Conservation (phyloP, 2,113 vertebrate genomes). For the Pelusios castaneus region DNA sequence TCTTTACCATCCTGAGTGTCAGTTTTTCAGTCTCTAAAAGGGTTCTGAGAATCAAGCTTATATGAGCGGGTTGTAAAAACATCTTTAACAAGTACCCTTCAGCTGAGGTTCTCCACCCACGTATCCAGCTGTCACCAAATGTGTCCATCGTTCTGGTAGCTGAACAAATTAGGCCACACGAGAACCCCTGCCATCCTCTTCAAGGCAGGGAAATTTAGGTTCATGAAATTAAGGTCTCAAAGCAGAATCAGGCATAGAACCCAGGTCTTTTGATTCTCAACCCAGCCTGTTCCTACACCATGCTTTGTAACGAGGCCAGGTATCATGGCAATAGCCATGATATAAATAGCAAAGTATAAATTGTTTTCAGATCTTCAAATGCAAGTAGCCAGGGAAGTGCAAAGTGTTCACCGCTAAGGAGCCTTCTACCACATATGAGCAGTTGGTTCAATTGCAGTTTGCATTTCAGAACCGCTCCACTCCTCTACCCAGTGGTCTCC, state of each 20-base stretch:
- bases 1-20: neutral
- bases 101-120: neutral
- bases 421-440: fast-evolving
- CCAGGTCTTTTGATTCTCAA: neutral
- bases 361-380: neutral
- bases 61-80: neutral
- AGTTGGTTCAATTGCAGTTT: fast-evolving
- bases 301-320: neutral
- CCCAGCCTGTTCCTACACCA: neutral
- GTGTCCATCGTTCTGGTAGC: neutral
- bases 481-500: fast-evolving
- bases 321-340: neutral
- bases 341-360: fast-evolving
- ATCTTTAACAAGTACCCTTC: neutral
- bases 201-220: neutral
- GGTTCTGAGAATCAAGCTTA: neutral
- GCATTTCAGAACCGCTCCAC: fast-evolving
- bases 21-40: neutral
- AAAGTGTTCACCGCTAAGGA: neutral
- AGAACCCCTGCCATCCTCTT: neutral
- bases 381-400: fast-evolving
- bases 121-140: neutral
- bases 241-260: neutral
- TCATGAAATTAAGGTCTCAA: neutral
- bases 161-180: neutral